Base-by-base conservation (phyloP, 2,797 vertebrate species). In the Molothrus ater region DNA sequence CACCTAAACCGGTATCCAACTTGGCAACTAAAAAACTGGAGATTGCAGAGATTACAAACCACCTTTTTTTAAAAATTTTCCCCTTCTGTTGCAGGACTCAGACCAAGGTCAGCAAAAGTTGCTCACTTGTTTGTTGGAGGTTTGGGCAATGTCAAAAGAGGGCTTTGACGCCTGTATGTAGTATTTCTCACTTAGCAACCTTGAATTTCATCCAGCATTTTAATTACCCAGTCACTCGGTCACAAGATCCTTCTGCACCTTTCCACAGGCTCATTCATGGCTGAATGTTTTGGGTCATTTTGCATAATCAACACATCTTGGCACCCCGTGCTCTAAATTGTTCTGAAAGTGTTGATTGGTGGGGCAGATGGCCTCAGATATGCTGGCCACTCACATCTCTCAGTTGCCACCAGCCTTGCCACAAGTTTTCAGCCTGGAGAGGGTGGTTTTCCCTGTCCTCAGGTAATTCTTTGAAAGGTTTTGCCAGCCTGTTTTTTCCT, bases 261-360 rank as follows among this genome's bases (percentile, higher is more conserved):
- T 93, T 65, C 54, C 76, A 28, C 54, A 26, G 74, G 10, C 53
- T 87, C 14, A 26, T 63, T 71, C 57, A 36, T 7, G 20, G 12
- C 25, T 48, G 60, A 85, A 20, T 20, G 5, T 40, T 25, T 72
- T 61, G 29, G 50, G 10, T 54, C 17, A 40, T 79, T 87, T 59
- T 56, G 24, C 25, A 17, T 15, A 48, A 82, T 19, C n/a, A 54
- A 18, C 61, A 74, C 40, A 59, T 21, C 10, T 85, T 47, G 28
- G 25, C 32, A 54, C 4, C 17, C 69, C 0, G 0, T 25, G 50
- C 12, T 80, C 63, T 22, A 31, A 6, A 56, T 31, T 53, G 29
- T 71, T 72, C 50, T 80, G 72, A 64, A 80, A 18, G 29, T 68
- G 57, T 43, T 79, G 66, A 47, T 17, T 66, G 34, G 12, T 29